phyloP scores from a whole-genome alignment of 1,140 invertebrate species.

The Conus ventricosus region DNA sequence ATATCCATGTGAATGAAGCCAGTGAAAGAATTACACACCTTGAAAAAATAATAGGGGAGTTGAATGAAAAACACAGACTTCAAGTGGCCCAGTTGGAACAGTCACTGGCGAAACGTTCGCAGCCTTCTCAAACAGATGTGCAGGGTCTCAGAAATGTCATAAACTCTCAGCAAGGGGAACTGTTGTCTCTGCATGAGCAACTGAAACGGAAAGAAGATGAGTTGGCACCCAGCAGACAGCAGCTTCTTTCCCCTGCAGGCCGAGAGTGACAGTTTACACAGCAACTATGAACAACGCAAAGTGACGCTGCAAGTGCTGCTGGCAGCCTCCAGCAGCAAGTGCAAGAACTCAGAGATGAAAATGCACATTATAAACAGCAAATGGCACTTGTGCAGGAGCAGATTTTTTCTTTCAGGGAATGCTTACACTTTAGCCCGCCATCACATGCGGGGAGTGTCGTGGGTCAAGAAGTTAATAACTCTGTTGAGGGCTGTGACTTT shows the following conservation, averaged over 20 bases:
- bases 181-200: conserved; percentile 12
- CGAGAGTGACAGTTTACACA: conserved; percentile 23
- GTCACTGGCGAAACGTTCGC: background rate
- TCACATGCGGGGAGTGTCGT: background rate
- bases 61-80: conserved; percentile 21
- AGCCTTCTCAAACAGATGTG: background rate
- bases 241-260: conserved; percentile 17
- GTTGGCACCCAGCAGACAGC: conserved; percentile 7
- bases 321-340: background rate
- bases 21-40: conserved; percentile 12
- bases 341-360: background rate
- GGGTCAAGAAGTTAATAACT: background rate
- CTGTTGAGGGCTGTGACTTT: background rate
- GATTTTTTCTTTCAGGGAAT: conserved; percentile 20
- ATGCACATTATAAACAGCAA: background rate
- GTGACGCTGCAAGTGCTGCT: background rate
- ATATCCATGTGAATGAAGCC: background rate
- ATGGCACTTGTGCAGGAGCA: background rate
- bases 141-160: conserved; percentile 20
- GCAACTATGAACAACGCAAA: background rate
- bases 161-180: conserved; percentile 30
- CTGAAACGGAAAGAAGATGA: conserved; percentile 21
- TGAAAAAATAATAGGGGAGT: conserved; percentile 6
- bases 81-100: background rate
- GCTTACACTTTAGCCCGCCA: background rate